Evolutionary conservation across 2,113 vertebrate genomes (phyloP), one percentile per base, ranked within the genome.

Genomic region (Epinephelus fuscoguttatus): DNA sequence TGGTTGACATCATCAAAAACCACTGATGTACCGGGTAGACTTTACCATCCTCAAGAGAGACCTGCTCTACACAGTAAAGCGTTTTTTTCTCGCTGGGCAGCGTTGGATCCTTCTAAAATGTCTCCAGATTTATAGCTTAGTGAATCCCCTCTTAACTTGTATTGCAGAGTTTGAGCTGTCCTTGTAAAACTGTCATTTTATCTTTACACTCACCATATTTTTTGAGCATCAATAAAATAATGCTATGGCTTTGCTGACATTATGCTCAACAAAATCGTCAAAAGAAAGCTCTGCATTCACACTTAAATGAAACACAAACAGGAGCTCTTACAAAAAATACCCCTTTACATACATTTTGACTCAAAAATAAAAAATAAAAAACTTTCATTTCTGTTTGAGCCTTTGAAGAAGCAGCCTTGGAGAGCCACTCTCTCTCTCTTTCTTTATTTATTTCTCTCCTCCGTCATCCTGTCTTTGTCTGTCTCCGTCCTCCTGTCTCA

Each of bases 401-500:
- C 19, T 63, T 72, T 76, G 52, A 78, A 68, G 70, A 81, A 80
- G 49, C 37, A 68, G 77, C 70, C 75, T 79, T 64, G 15, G 68
- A 84, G 19, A 76, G 66, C 14, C 11, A 77, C 56, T 57, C n/a
- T 57, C 80, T 75, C 40, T 47, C 40, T 4, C 37, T 12, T 19
- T 12, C 23, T 37, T 37, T 63, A 6, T 67, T 72, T 77, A 45
- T 70, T 80, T 67, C 15, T 79, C 40, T 71, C 70, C 79, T 85
- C 52, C 64, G 62, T 82, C 80, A 79, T 73, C 57, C 47, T 80
- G 80, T 70, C 85, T 50, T 21, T 45, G 59, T 52, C 52, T 33
- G 64, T 76, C 75, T 84, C 72, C 25, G 40, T 81, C 42, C 79
- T 75, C 71, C 17, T 78, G 21, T 69, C 74, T 84, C 82, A 90